These are phyloP conservation scores for Camponotus fellah DNA, from an alignment of 2,888 invertebrate genomes.

Conservation along the genomic window DNA sequence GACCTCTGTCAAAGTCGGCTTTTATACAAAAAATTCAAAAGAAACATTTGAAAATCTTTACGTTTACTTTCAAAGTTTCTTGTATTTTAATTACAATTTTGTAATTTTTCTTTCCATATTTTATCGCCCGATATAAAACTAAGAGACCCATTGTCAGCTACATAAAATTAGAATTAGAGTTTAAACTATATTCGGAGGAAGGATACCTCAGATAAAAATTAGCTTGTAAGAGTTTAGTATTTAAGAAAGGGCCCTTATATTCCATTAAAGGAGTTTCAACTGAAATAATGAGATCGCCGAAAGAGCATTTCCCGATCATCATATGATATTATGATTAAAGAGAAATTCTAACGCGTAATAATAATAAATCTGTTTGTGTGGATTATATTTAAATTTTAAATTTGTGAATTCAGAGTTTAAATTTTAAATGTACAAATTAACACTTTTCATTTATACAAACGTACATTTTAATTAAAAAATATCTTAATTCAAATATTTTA, in stretches of 20 bases:
- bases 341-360: not conserved
- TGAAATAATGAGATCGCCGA: constrained; percentile 43
- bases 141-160: not conserved
- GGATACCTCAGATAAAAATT: constrained; percentile 37
- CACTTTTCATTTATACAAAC: constrained; percentile 47
- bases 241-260: constrained; percentile 76
- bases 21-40: not conserved
- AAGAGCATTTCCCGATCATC: constrained; percentile 33
- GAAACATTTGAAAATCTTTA: constrained; percentile 50
- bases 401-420: not conserved
- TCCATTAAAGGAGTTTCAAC: constrained; percentile 67
- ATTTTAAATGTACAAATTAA: not conserved
- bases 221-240: constrained; percentile 49
- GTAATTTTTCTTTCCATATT: not conserved
- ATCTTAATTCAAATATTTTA: constrained; percentile 36
- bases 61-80: constrained; percentile 1
- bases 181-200: constrained; percentile 3
- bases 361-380: not conserved
- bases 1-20: constrained; percentile 22
- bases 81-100: not conserved
- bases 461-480: constrained; percentile 17
- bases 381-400: not conserved
- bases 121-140: not conserved
- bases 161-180: not conserved
- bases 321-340: constrained; percentile 28